These are phyloP conservation scores for Drosophila hydei DNA, from an alignment of 1,140 invertebrate genomes.

Conservation along the genomic window DNA sequence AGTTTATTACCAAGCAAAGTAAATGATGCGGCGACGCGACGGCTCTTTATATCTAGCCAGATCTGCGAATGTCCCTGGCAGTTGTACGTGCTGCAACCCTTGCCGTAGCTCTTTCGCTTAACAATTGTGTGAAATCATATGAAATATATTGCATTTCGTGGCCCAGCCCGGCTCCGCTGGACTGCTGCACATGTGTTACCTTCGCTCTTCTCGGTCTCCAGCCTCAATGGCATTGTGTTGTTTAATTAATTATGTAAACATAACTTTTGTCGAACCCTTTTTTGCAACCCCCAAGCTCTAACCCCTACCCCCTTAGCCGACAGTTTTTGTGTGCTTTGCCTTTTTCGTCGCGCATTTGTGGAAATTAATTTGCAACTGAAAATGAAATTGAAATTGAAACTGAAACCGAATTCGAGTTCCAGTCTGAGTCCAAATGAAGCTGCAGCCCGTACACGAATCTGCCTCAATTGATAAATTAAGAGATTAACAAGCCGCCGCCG, in stretches of 20 bases:
- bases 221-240: conserved; percentile 56
- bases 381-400: conserved; percentile 54
- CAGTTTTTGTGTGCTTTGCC: conserved; percentile 17
- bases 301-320: neutral
- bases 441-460: conserved; percentile 1
- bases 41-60: conserved; percentile 18
- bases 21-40: conserved; percentile 35
- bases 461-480: conserved; percentile 77
- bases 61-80: conserved; percentile 17
- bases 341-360: conserved; percentile 69
- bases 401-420: conserved; percentile 4
- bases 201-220: conserved; percentile 20
- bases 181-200: conserved; percentile 47
- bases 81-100: conserved; percentile 28
- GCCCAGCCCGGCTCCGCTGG: neutral
- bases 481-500: conserved; percentile 71
- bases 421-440: neutral
- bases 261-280: conserved; percentile 66
- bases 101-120: conserved; percentile 3
- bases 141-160: conserved; percentile 45
- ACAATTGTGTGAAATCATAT: conserved; percentile 41
- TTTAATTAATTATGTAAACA: conserved; percentile 84
- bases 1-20: conserved; percentile 77
- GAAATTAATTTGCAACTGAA: conserved; percentile 83
- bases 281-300: conserved; percentile 42